Percentiles rank a stretch among this genome's conserved stretches.
phyloP scores from a whole-genome alignment of 2,113 vertebrate species.

The Pelusios castaneus region DNA sequence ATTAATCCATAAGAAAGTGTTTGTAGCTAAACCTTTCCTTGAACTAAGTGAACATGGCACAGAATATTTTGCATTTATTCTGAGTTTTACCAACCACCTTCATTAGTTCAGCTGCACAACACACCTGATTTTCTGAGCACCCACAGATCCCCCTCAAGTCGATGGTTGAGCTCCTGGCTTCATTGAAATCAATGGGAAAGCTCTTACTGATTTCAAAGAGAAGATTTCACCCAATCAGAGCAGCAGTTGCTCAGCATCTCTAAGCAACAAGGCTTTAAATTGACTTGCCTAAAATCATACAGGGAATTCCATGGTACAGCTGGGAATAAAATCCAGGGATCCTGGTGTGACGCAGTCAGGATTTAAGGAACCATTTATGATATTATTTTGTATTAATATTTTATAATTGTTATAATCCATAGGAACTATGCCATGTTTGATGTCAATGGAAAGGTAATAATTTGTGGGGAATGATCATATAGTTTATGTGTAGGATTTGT shows the following conservation, averaged over 20 bases:
- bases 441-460: too few species aligned
- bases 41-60: background rate
- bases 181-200: slow-evolving; percentile 2
- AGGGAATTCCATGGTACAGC: slow-evolving; percentile 23
- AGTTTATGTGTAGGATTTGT: too few species aligned
- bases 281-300: slow-evolving; percentile 32
- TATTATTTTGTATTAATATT: too few species aligned
- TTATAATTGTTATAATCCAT: too few species aligned
- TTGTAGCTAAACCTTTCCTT: background rate
- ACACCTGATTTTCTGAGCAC: background rate
- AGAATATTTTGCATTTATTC: background rate
- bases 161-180: slow-evolving; percentile 32
- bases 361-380: too few species aligned
- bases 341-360: too few species aligned
- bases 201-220: slow-evolving; percentile 8
- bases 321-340: background rate
- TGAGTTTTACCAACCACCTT: slow-evolving; percentile 32
- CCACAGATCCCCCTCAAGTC: background rate
- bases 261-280: slow-evolving; percentile 34
- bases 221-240: slow-evolving; percentile 18
- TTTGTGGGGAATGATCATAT: too few species aligned
- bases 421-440: too few species aligned
- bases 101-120: background rate
- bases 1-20: background rate
- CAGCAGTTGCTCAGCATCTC: background rate